Base-by-base conservation (phyloP, 1,140 invertebrate species). In the Drosophila guanche region DNA sequence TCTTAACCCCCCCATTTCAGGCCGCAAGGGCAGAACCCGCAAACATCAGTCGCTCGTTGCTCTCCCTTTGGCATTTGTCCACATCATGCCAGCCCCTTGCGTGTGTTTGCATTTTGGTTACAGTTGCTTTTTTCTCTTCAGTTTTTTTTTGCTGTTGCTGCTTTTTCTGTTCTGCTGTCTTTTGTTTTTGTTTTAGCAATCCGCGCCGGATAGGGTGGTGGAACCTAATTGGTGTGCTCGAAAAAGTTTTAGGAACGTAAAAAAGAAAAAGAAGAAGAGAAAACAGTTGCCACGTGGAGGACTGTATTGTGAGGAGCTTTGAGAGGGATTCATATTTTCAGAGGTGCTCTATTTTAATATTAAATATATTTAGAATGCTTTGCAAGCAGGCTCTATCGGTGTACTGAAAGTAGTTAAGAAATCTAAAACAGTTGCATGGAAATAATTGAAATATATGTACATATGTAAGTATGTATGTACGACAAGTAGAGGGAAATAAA, bases 71-170 rank as follows among this genome's bases (percentile, higher is more conserved):
- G 10, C 43, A n/a, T 40, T 29, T 56, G 33, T 25, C 45, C 51
- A 58, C 54, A 65, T 66, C 60, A 61, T 67, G 79, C 53, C 50
- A 52, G 60, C 50, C 68, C 58, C 63, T 61, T 58, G 79, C 57
- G 56, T 61, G 62, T 59, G 22, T 72, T 83, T 81, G 59, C 62
- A 47, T 65, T 78, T 54, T 77, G 60, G 60, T 77, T 63, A 75
- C 57, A 65, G 33, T 62, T 77, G 33, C 33, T 37, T 37, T 12
- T 63, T 54, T 42, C 45, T 70, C 25, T 50, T 20, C 16, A 20
- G 16, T 20, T 55, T 54, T 23, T 40, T 47, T 80, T 50, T 60
- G 54, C 63, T 58, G 50, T 54, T 56, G 54, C 7, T 37, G 51
- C 16, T 62, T 62, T 59, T 59, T 48, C 27, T 7, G 12, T 22